Evolutionary conservation across 2,113 vertebrate species (phyloP).

Genomic region (Mustela lutreola): DNA sequence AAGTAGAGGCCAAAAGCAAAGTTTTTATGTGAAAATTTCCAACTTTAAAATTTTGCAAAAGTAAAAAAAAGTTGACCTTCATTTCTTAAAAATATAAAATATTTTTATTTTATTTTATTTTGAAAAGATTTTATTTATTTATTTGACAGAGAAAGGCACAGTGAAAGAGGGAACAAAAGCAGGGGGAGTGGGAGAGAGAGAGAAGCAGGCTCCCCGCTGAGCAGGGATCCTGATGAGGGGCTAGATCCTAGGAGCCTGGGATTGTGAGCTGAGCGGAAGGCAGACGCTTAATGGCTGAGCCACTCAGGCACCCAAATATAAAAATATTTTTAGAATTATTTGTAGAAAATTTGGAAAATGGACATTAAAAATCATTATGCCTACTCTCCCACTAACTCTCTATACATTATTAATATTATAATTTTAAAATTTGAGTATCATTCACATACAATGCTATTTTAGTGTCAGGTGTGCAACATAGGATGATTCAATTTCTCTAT

Average conservation of each 20-base stretch:
- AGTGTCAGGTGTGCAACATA: background rate
- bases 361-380: background rate
- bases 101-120: background rate
- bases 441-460: background rate
- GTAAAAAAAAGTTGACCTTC: background rate
- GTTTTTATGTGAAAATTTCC: background rate
- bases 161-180: too few relatives aligned
- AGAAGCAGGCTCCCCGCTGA: too few relatives aligned
- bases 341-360: constrained; percentile 45
- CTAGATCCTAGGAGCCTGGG: too few relatives aligned
- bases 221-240: too few relatives aligned
- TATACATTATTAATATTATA: background rate
- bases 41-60: background rate
- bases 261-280: too few relatives aligned
- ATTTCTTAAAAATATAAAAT: background rate
- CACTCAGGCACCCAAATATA: background rate
- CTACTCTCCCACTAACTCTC: background rate
- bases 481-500: background rate
- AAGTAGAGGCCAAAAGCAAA: background rate
- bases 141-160: too few relatives aligned
- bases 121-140: too few relatives aligned
- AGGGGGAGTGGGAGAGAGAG: too few relatives aligned
- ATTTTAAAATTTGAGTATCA: background rate
- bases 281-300: too few relatives aligned
- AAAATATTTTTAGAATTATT: constrained; percentile 48